These are phyloP conservation scores for Leucoraja erinaceus DNA, from an alignment of 2,113 vertebrate species.

Conservation along the genomic window DNA sequence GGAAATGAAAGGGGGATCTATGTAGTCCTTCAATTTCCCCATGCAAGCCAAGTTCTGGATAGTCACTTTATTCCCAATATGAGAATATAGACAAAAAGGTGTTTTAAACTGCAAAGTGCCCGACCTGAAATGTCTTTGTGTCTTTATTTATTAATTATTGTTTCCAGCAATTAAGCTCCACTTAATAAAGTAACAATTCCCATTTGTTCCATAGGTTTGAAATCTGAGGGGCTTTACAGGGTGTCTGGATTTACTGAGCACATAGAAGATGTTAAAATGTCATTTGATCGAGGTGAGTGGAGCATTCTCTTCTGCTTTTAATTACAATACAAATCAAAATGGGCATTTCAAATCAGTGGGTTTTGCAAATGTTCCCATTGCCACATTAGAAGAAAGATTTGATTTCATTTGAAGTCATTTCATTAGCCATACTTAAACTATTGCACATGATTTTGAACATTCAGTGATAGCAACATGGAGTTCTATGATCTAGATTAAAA, in stretches of 20 bases:
- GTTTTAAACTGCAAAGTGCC: too few species aligned
- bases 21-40: neutral
- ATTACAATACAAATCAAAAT: neutral
- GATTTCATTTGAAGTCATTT: neutral
- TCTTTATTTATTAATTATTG: neutral
- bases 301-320: neutral
- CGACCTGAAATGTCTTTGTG: too few species aligned
- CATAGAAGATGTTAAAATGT: conserved; percentile 87
- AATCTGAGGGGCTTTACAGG: conserved; percentile 89
- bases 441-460: neutral
- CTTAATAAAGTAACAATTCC: conserved; percentile 10
- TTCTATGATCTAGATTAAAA: neutral
- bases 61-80: neutral
- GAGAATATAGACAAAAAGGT: neutral
- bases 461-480: neutral
- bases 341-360: neutral
- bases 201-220: conserved; percentile 67
- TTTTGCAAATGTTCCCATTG: neutral
- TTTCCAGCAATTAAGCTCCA: neutral
- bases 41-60: neutral
- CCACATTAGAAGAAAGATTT: too few species aligned
- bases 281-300: conserved; percentile 86
- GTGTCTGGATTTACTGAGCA: conserved; percentile 95
- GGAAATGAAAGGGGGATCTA: neutral
- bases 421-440: neutral